These are phyloP conservation scores for Caenorhabditis sp. DNA, from an alignment of 2,888 invertebrate genomes.

Conservation along the genomic window DNA sequence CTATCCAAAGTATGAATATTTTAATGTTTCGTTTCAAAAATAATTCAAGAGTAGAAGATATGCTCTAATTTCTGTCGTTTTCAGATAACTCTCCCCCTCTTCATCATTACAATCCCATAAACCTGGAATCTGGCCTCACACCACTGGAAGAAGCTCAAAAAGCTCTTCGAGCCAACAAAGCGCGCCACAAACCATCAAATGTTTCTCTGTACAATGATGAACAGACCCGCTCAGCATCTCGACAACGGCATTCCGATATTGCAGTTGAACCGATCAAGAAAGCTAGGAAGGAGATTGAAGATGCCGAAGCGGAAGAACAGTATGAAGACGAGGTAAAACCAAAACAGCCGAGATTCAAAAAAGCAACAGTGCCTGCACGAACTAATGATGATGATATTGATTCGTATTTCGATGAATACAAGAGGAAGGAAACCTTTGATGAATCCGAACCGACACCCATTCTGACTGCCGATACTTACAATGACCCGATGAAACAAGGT, in stretches of 20 bases:
- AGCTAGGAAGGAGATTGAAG: conserved; percentile 1
- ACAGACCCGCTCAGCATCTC: conserved; percentile 12
- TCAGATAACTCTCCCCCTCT: conserved; percentile 34
- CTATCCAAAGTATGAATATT: too few relatives aligned
- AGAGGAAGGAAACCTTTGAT: conserved; percentile 15
- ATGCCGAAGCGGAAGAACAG: background rate
- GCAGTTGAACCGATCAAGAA: background rate
- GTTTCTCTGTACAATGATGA: conserved; percentile 9
- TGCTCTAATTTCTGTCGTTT: too few relatives aligned
- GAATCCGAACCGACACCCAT: conserved; percentile 23
- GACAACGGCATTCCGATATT: conserved; percentile 22
- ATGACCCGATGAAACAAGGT: conserved; percentile 35
- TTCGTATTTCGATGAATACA: conserved; percentile 31
- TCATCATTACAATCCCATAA: conserved; percentile 30
- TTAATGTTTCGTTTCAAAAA: too few relatives aligned
- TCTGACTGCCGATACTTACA: conserved; percentile 30
- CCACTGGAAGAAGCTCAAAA: conserved; percentile 42
- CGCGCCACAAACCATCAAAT: conserved; percentile 33
- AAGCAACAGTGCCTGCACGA: background rate
- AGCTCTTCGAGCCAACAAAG: conserved; percentile 38
- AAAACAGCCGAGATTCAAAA: conserved; percentile 12
- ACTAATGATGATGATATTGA: conserved; percentile 25
- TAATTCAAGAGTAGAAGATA: too few relatives aligned
- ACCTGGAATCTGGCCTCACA: conserved; percentile 10
- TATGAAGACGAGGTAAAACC: conserved; percentile 24